Evolutionary conservation across 2,888 invertebrate genomes (phyloP), one percentile per base, ranked within the genome.

Genomic region (Phalera bucephala): DNA sequence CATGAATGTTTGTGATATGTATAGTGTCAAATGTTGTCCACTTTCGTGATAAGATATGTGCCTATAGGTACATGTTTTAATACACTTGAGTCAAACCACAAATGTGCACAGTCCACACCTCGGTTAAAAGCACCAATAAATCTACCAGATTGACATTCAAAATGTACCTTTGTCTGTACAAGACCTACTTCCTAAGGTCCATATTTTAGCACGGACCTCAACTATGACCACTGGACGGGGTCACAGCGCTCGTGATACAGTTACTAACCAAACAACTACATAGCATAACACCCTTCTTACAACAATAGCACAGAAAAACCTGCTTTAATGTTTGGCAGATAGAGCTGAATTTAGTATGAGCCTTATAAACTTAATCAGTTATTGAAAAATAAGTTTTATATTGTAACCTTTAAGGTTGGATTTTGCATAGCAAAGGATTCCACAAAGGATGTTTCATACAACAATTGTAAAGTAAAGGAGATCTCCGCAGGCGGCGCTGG

Each of bases 401-500:
- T 0, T 0, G 0, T 0, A 1, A 0, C 0, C 0, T 0, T 3
- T 40, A 58, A 35, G 31, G 51, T 36, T 31, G 22, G 11, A 20
- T 33, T 31, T 57, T 5, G 0, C 9, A 20, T 42, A 19, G 1
- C n/a, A 1, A 1, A 8, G 0, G 0, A 7, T 8, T 7, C 1
- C 13, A 37, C 32, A 42, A 49, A 47, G 19, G 53, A 33, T 45
- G 45, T 63, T 66, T 50, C 32, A 27, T 38, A 9, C 32, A 46
- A 39, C 32, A 40, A 33, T 11, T 33, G 27, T 20, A 45, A 41
- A 45, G 46, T 61, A 61, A 62, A 69, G 68, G 61, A 66, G 64
- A 65, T 66, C 71, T 66, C 68, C 54, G 57, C 73, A 73, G 73
- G 74, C 75, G 75, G 74, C 67, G 62, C 56, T 56, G 71, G 80